Conservation (phyloP, 2,888 invertebrate genomes). For the Eristalinus sepulchralis region DNA sequence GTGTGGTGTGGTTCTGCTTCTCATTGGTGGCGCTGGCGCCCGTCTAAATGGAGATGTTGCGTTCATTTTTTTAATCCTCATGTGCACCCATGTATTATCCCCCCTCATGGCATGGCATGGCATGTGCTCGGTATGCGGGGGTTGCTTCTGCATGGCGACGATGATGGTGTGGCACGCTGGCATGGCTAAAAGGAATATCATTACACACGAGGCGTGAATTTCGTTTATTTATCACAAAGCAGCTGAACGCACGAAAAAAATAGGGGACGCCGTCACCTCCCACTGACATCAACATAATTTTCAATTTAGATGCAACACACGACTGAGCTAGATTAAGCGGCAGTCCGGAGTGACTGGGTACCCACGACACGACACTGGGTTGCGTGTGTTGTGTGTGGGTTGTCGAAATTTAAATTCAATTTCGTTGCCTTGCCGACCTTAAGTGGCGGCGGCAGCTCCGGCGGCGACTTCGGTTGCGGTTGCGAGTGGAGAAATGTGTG, state of each 20-base stretch:
- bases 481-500: neutral
- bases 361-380: neutral
- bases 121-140: neutral
- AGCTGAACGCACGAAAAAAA: neutral
- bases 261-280: neutral
- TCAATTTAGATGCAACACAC: conserved; percentile 64
- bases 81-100: conserved; percentile 39
- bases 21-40: neutral
- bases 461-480: no score
- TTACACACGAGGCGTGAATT: conserved; percentile 53
- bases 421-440: neutral
- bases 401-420: neutral
- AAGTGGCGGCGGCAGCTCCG: neutral
- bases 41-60: conserved; percentile 55
- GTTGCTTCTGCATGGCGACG: neutral
- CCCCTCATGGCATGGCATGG: neutral
- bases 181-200: conserved; percentile 48
- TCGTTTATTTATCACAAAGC: conserved; percentile 46
- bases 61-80: conserved; percentile 46
- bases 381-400: conserved; percentile 4
- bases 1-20: neutral
- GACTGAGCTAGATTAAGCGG: conserved; percentile 34
- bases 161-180: neutral
- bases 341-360: neutral
- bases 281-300: conserved; percentile 58